These are phyloP conservation scores for Drosophila yakuba DNA, from an alignment of 1,140 invertebrate genomes.

Conservation along the genomic window DNA sequence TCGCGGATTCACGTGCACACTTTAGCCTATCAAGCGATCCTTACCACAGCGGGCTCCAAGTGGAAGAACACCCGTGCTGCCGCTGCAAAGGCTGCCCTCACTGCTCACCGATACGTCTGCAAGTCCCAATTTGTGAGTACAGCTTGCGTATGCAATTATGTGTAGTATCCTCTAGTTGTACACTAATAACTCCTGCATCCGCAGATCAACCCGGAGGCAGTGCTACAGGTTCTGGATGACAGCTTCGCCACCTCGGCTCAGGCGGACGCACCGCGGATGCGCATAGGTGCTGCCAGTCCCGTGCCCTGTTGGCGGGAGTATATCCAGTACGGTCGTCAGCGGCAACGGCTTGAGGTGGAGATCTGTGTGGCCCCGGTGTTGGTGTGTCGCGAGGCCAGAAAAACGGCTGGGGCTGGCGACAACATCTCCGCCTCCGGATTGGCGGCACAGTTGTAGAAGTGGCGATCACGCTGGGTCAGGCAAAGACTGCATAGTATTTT, in stretches of 20 bases:
- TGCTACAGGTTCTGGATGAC: conserved; percentile 92
- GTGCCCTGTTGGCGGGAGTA: conserved; percentile 93
- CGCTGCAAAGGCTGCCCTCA: conserved; percentile 93
- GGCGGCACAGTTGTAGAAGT: conserved; percentile 88
- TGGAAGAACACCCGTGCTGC: conserved; percentile 93
- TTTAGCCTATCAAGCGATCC: conserved; percentile 93
- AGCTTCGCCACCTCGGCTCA: conserved; percentile 91
- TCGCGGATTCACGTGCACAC: conserved; percentile 95
- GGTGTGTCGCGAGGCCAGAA: conserved; percentile 92
- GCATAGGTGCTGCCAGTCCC: conserved; percentile 89
- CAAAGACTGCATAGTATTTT: conserved; percentile 72
- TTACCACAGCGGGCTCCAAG: conserved; percentile 87
- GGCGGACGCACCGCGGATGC: conserved; percentile 85
- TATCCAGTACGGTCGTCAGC: conserved; percentile 83
- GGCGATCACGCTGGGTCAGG: conserved; percentile 18
- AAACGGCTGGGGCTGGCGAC: conserved; percentile 95
- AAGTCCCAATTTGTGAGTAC: conserved; percentile 88
- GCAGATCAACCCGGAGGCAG: conserved; percentile 89
- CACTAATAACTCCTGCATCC: background rate
- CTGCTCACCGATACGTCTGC: conserved; percentile 94
- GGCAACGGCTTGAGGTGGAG: conserved; percentile 85
- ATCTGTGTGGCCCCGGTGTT: conserved; percentile 94
- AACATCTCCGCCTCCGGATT: conserved; percentile 95
- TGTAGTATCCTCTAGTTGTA: background rate
- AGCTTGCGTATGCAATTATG: no score